Base-by-base conservation (phyloP, 2,888 invertebrate species). In the Loripinus fragilis region DNA sequence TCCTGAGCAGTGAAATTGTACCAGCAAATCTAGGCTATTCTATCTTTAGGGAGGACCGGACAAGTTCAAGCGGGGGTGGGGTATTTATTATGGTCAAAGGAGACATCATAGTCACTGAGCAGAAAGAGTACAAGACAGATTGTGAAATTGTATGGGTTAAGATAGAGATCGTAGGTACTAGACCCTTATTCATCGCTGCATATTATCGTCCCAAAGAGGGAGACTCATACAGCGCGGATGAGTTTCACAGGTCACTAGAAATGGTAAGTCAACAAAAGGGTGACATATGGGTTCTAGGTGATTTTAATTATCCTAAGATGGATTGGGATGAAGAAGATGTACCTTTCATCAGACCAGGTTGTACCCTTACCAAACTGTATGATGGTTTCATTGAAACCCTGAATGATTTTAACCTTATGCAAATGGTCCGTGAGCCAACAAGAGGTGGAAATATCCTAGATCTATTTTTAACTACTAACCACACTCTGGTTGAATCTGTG, bases 191-290 rank as follows among this genome's bases (percentile, higher is more conserved):
- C 38, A 38, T 38, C 12, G 66, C 50, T 17, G 65, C 74, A 1
- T 74, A 68, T 23, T 74, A 74, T 55, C 67, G 64, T 33, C 74
- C 74, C 3, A 41, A 74, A 30, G 74, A 74, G 52, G 15, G 25
- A n/a, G 74, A 68, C 55, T 35, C 45, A 23, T 52, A 42, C 28
- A 72, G 72, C 28, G 28, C 28, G 1, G 35, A 33, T 23, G 66
- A 66, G 23, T n/a, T 66, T 35, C 17, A 20, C 20, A 66, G 41
- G 41, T 66, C 66, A 5, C 38, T 66, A 12, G 66, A 33, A 2
- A 66, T 35, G 66, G 66, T 66, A 66, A 66, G 66, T 35, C 35
- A 66, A 20, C 66, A 38, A n/a, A 66, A 66, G 23, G 66, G 23
- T 35, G 23, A 35, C 23, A 66, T 66, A 10, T 66, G 66, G 66